These are phyloP conservation scores for Murina feae DNA, from an alignment of 2,113 vertebrate genomes.

Conservation along the genomic window DNA sequence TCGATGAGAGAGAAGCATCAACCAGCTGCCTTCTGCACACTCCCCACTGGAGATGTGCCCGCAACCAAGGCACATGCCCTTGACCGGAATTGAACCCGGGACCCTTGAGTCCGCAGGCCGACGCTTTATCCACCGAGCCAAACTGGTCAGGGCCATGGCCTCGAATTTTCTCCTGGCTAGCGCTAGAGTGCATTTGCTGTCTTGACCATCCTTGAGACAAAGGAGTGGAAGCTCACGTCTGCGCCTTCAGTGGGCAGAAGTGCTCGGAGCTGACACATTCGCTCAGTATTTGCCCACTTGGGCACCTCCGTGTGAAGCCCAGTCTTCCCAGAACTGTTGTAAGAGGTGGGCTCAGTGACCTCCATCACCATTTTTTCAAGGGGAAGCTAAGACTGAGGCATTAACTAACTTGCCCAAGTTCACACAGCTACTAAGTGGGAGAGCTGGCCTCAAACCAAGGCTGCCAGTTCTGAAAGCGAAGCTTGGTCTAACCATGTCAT, in stretches of 20 bases:
- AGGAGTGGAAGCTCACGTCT: neutral
- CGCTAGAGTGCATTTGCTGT: neutral
- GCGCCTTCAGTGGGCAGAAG: neutral
- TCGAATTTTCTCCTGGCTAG: neutral
- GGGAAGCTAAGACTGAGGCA: neutral
- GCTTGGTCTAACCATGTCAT: neutral
- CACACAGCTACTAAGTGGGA: neutral
- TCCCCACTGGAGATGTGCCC: no score
- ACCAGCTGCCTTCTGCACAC: no score
- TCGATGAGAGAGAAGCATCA: no score
- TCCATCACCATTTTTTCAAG: neutral
- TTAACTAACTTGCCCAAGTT: neutral
- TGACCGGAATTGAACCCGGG: no score
- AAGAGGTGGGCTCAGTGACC: neutral
- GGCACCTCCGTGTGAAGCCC: neutral
- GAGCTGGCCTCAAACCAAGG: neutral
- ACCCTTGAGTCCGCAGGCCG: no score
- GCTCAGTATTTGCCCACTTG: neutral
- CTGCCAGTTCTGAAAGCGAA: neutral
- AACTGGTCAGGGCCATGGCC: no score
- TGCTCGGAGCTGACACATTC: neutral
- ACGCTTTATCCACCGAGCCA: no score
- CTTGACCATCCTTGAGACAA: neutral
- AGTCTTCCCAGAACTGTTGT: neutral
- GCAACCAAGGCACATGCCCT: no score